phyloP scores from a whole-genome alignment of 37 sponge, comb jelly and placozoan genomes.

The Theonella swinhoei region DNA sequence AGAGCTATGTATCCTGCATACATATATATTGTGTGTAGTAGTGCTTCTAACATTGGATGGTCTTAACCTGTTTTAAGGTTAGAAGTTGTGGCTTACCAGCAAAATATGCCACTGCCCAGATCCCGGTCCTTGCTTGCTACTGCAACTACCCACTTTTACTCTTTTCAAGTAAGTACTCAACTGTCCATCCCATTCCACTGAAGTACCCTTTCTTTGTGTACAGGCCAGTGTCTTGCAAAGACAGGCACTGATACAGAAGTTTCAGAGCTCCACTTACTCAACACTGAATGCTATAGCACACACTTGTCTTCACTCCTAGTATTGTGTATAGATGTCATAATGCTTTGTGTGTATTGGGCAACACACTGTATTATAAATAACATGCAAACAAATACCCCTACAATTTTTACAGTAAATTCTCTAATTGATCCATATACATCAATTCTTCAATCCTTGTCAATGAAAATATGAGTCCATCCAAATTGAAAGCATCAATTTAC shows the following conservation, averaged over 20 bases:
- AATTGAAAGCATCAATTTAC: no score
- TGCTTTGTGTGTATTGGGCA: no score
- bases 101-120: not conserved
- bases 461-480: no score
- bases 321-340: no score
- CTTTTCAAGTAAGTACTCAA: not conserved
- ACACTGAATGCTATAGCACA: slow-evolving; percentile 28
- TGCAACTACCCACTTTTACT: not conserved
- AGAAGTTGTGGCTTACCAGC: slow-evolving; percentile 3
- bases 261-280: slow-evolving; percentile 22
- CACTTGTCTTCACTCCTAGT: slow-evolving; percentile 1
- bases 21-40: not conserved
- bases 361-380: no score
- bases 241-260: slow-evolving; percentile 19
- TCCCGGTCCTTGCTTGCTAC: not conserved
- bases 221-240: slow-evolving; percentile 19
- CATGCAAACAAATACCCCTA: no score
- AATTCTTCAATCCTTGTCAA: no score
- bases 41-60: not conserved
- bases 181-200: not conserved
- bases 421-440: no score
- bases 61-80: not conserved
- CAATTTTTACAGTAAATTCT: no score
- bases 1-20: slow-evolving; percentile 26
- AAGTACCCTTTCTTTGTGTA: no score